phyloP scores from a whole-genome alignment of 2,888 invertebrate species.

The Trypoxylon attenuatum region DNA sequence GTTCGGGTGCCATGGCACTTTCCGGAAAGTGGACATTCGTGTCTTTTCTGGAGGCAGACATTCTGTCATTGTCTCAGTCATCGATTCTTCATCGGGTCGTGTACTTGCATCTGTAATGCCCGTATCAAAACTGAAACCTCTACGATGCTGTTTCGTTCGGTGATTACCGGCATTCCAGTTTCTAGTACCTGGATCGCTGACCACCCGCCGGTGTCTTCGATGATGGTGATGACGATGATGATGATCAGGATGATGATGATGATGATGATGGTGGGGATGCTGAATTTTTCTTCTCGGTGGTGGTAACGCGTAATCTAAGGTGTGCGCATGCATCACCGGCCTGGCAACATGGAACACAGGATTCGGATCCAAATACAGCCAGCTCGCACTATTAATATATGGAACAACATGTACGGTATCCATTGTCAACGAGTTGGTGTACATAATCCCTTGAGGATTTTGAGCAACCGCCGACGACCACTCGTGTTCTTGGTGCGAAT shows the following conservation, averaged over 20 bases:
- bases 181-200: conserved; percentile 60
- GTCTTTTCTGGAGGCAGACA: conserved; percentile 49
- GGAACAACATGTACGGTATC: conserved; percentile 49
- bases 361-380: conserved; percentile 65
- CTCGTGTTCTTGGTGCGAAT: conserved; percentile 33
- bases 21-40: conserved; percentile 70
- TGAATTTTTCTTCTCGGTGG: conserved; percentile 52
- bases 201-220: conserved; percentile 57
- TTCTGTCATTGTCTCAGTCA: conserved; percentile 48
- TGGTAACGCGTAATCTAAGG: conserved; percentile 56
- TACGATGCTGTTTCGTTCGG: conserved; percentile 51
- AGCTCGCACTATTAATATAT: conserved; percentile 65
- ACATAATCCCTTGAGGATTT: conserved; percentile 17
- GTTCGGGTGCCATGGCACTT: conserved; percentile 75
- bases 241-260: conserved; percentile 38
- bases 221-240: conserved; percentile 41
- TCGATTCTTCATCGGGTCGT: conserved; percentile 38
- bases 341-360: conserved; percentile 49
- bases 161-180: conserved; percentile 33
- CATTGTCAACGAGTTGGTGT: conserved; percentile 24
- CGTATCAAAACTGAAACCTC: conserved; percentile 59
- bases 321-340: conserved; percentile 40
- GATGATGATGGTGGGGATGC: conserved; percentile 47
- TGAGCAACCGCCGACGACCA: conserved; percentile 15
- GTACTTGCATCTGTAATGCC: conserved; percentile 39